Percentiles rank a stretch among this genome's conserved stretches.
These are phyloP conservation scores for Rhopalosiphum maidis DNA, from an alignment of 1,140 invertebrate genomes.

Conservation along the genomic window DNA sequence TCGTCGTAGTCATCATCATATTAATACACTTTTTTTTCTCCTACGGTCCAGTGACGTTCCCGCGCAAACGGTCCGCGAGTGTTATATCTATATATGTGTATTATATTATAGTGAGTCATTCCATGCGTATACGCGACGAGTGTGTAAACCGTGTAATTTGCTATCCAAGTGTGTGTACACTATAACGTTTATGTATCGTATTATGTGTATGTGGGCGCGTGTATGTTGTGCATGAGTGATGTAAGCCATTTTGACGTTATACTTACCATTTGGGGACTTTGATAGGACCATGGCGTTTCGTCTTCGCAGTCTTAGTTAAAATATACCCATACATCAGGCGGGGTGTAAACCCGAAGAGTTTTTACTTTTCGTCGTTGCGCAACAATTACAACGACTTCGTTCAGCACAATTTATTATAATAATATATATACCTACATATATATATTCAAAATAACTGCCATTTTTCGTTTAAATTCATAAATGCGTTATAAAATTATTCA, in stretches of 20 bases:
- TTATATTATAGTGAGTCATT: background rate
- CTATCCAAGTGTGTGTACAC: background rate
- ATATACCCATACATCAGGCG: background rate
- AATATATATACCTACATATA: background rate
- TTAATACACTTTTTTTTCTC: constrained; percentile 19
- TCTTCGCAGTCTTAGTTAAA: background rate
- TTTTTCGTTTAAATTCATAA: too few species aligned
- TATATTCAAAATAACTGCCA: background rate
- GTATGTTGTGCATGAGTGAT: background rate
- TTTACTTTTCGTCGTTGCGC: background rate
- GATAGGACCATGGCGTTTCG: background rate
- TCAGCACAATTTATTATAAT: background rate
- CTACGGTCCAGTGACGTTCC: constrained; percentile 40
- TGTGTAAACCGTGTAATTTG: constrained; percentile 21
- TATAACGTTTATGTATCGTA: background rate
- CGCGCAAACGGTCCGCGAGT: background rate
- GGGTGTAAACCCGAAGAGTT: background rate
- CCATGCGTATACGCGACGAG: background rate
- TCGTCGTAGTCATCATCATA: background rate
- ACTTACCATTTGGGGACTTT: background rate
- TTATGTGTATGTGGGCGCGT: background rate
- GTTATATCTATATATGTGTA: background rate
- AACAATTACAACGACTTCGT: background rate
- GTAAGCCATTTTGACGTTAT: background rate
- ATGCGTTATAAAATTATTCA: too few species aligned